Base-by-base conservation (phyloP, 2,113 vertebrate species). In the Scomber japonicus region DNA sequence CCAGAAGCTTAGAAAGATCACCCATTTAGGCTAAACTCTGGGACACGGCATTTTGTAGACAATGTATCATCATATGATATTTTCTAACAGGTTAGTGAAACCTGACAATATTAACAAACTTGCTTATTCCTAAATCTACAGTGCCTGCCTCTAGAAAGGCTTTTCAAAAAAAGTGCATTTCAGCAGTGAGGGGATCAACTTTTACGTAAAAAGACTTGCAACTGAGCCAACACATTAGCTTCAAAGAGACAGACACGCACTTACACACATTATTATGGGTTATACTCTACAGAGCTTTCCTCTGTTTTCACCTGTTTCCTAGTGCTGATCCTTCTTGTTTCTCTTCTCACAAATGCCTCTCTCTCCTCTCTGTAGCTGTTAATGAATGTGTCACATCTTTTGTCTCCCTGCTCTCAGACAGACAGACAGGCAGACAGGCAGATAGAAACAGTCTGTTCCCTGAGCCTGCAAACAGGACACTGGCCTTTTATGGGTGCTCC, bases 401-500 rank as follows among this genome's bases (percentile, higher is more conserved):
- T 70, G 56, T 75, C 44, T 78, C 17, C 56, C 31, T 53, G 24
- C 55, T 67, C 40, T 50, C 44, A 11, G 27, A 71, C 31, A 45
- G 57, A 60, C 54, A 70, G 50, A 27, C 24, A 40, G 70, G 48
- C 15, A 50, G 53, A 50, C 16, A 19, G 24, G 17, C 40, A 79
- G 71, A 46, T 21, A 84, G 49, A 81, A 54, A 77, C 62, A 56
- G 71, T 76, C 63, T 82, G 71, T 64, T 85, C 54, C 72, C 69
- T 12, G 14, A 71, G 51, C 70, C 78, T 12, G 27, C 44, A 74
- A 71, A 51, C 46, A 27, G 66, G 78, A 86, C 84, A 85, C 19
- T 77, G 65, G 51, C 78, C 74, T 75, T 85, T 81, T 74, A 67
- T 68, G 51, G 68, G 71, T 66, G 74, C 71, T 80, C 65, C 45